A percentile compares a stretch with the other conserved stretches of the same genome.
These are phyloP conservation scores for Macquaria ambigua DNA, from an alignment of 2,113 vertebrate genomes.

Conservation along the genomic window DNA sequence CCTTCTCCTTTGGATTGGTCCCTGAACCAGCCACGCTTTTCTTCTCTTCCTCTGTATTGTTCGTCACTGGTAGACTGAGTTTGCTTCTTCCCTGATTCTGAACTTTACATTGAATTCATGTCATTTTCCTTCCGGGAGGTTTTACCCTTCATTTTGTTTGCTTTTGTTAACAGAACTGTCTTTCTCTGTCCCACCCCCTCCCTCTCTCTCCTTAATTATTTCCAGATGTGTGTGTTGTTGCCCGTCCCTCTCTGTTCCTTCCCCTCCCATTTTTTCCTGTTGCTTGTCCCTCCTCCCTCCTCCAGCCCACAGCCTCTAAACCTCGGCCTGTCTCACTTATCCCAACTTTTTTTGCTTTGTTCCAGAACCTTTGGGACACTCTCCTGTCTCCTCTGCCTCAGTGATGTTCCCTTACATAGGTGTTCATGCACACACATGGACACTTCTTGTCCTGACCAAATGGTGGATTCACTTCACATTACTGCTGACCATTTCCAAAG, in stretches of 20 bases:
- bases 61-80: not conserved
- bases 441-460: not conserved
- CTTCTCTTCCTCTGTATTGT: constrained; percentile 3
- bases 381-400: not conserved
- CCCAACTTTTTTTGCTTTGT: constrained; percentile 27
- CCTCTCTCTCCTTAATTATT: constrained; percentile 64
- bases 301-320: constrained; percentile 27
- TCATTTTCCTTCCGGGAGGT: constrained; percentile 7
- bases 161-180: constrained; percentile 12
- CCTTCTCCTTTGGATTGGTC: not conserved
- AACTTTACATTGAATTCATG: not conserved
- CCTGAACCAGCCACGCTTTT: constrained; percentile 20
- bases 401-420: not conserved
- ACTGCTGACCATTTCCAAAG: not conserved
- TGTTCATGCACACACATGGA: not conserved
- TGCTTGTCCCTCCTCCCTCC: constrained; percentile 41
- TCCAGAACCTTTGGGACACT: not conserved
- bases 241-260: constrained; percentile 36
- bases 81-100: not conserved
- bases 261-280: constrained; percentile 41
- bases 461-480: not conserved
- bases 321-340: constrained; percentile 11
- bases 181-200: constrained; percentile 9
- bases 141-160: constrained; percentile 9
- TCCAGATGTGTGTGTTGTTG: constrained; percentile 81